Evolutionary conservation across 2,888 invertebrate genomes (phyloP).

Genomic region (Branchellion lobata): DNA sequence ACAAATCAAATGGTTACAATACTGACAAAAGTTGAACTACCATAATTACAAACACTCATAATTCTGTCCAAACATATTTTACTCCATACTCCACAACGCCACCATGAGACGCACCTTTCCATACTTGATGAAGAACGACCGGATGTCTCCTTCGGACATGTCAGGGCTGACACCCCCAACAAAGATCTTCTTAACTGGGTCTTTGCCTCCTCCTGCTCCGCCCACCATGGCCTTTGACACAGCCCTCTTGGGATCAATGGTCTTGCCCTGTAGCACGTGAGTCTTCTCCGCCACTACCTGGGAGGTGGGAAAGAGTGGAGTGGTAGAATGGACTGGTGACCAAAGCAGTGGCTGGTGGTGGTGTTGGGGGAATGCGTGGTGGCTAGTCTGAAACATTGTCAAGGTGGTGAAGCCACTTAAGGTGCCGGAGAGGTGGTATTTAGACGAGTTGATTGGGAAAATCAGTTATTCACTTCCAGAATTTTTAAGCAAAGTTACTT

Average conservation of each 20-base stretch:
- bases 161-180: slow-evolving; percentile 91
- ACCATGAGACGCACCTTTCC: slow-evolving; percentile 74
- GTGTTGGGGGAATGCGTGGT: not conserved
- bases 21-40: no score
- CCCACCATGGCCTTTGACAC: slow-evolving; percentile 64
- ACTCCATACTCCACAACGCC: no score
- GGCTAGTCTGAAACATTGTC: no score
- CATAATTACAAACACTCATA: no score
- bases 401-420: no score
- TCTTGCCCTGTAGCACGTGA: slow-evolving; percentile 88
- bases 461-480: not conserved
- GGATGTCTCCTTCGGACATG: slow-evolving; percentile 88
- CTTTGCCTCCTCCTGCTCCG: slow-evolving; percentile 79
- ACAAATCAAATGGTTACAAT: no score
- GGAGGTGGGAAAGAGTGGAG: not conserved
- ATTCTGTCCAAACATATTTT: no score
- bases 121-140: slow-evolving; percentile 84
- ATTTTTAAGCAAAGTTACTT: not conserved
- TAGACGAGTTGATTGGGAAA: not conserved
- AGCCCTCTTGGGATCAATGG: slow-evolving; percentile 91
- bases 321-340: not conserved
- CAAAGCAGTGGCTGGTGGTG: not conserved
- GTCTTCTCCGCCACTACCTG: slow-evolving; percentile 51
- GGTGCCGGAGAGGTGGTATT: no score
- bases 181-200: slow-evolving; percentile 75